Evolutionary conservation across 2,113 vertebrate species (phyloP), one percentile per base, ranked within the genome.

Genomic region (Hippotragus niger): DNA sequence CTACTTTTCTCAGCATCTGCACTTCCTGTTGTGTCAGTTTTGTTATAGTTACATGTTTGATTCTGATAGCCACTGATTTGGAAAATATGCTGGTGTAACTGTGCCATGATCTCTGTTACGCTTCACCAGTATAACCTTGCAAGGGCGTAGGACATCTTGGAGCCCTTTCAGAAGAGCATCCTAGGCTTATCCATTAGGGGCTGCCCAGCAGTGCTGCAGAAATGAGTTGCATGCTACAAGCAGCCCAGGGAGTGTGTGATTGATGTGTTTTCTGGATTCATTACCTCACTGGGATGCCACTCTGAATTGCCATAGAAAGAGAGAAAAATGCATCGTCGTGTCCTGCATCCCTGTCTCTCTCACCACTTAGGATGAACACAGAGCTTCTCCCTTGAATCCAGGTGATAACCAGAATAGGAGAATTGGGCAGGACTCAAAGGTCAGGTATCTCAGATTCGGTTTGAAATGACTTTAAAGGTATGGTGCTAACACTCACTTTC

Each of bases 231-330:
- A 98, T 95, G 98, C 98, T 98, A 97, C 95, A 97, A 97, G 97
- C 86, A 98, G 96, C 97, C 88, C 97, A 97, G 98, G 98, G 98
- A 97, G 95, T 98, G 92, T 96, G 97, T 95, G 98, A 98, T 98
- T 98, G 98, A 98, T 99, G 98, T 98, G 92, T 99, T 98, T 97
- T 90, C 96, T 74, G 95, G 98, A 98, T 99, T 98, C 98, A 98
- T 99, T 99, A 97, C 99, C 98, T 99, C 95, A 91, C 71, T 91
- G 94, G 95, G 97, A 99, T 93, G 86, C 98, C 98, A 98, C 98
- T 98, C 93, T 99, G 98, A 98, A 97, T 98, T 98, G 97, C 97
- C 94, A 88, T 97, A 96, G 96, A 97, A 96, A 98, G 97, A 98
- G 97, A 98, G 84, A 97, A 97, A 98, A 98, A 97, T 98, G 92